A percentile compares a stretch with the other conserved stretches of the same genome.
Conservation (phyloP, 2,888 invertebrate genomes). For the Standfussiana lucernea region DNA sequence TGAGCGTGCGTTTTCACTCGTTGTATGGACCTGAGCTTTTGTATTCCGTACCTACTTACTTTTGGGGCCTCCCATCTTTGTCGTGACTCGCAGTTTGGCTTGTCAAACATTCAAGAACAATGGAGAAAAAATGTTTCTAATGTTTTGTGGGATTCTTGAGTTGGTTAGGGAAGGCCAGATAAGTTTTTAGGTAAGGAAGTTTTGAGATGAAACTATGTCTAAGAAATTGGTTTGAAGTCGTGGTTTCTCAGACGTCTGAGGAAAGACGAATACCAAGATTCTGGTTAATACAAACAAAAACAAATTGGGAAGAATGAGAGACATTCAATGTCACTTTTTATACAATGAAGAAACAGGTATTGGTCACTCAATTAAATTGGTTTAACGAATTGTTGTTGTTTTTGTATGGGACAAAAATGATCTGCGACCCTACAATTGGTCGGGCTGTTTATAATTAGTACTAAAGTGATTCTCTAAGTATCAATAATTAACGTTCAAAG, state of each 20-base stretch:
- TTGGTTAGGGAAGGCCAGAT: conserved; percentile 3
- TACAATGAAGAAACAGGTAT: too few relatives aligned
- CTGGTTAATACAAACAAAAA: background rate
- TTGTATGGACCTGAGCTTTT: background rate
- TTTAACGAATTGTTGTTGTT: too few relatives aligned
- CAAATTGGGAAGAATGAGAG: background rate
- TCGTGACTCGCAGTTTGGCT: conserved; percentile 59
- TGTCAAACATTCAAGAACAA: conserved; percentile 58
- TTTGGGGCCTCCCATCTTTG: conserved; percentile 43
- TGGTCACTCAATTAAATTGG: too few relatives aligned
- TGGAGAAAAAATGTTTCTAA: conserved; percentile 45
- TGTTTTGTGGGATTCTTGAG: conserved; percentile 24
- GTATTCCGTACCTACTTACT: background rate
- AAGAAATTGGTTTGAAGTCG: background rate
- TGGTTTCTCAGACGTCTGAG: background rate
- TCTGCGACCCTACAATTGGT: too few relatives aligned
- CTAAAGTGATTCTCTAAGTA: too few relatives aligned
- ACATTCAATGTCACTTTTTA: too few relatives aligned
- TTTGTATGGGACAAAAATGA: too few relatives aligned
- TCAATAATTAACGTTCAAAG: too few relatives aligned
- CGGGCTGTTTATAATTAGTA: too few relatives aligned
- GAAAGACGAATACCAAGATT: background rate
- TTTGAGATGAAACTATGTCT: background rate
- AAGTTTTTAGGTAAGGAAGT: background rate
- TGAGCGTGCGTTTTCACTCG: background rate